A percentile compares a stretch with the other conserved stretches of the same genome.
These are phyloP conservation scores for Catonia carolina DNA, from an alignment of 2,888 invertebrate genomes.

Conservation along the genomic window DNA sequence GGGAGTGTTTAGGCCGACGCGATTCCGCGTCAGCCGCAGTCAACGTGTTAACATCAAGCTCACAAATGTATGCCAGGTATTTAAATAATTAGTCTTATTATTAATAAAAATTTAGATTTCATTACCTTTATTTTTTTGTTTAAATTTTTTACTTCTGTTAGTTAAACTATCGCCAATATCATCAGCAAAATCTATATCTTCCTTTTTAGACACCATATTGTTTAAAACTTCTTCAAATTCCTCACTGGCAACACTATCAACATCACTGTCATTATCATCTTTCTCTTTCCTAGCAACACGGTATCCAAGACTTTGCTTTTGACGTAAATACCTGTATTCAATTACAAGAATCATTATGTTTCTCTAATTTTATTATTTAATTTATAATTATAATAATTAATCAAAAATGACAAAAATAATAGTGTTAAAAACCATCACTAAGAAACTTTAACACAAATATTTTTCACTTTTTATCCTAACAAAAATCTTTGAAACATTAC, in stretches of 20 bases:
- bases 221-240: constrained; percentile 68
- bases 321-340: constrained; percentile 49
- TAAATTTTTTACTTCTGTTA: constrained; percentile 38
- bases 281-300: constrained; percentile 38
- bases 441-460: too few species aligned
- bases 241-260: constrained; percentile 67
- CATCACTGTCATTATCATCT: constrained; percentile 55
- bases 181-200: constrained; percentile 56
- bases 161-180: constrained; percentile 42
- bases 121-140: neutral
- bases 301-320: constrained; percentile 38
- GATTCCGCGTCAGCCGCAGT: too few species aligned
- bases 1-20: too few species aligned
- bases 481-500: too few species aligned
- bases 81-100: too few species aligned
- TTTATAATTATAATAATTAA: neutral
- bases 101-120: too few species aligned
- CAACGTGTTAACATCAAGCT: too few species aligned
- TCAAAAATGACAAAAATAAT: too few species aligned
- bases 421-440: too few species aligned
- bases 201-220: constrained; percentile 44
- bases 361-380: too few species aligned
- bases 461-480: too few species aligned
- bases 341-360: constrained; percentile 37
- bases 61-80: too few species aligned